Evolutionary conservation across 2,113 vertebrate genomes (phyloP).

Genomic region (Labeo rohita): DNA sequence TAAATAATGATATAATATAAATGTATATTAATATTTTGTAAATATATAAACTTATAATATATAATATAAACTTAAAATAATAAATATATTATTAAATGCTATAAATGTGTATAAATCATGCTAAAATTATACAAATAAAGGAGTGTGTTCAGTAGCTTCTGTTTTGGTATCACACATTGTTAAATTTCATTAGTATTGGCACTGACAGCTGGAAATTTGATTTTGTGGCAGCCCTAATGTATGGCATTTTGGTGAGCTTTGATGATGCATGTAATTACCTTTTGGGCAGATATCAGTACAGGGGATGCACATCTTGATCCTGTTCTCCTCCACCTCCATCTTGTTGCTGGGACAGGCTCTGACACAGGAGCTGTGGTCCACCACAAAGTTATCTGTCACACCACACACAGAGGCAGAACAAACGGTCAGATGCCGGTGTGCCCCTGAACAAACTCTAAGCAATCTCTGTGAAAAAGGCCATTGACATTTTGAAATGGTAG

Average conservation of each 20-base stretch:
- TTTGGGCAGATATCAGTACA: constrained; percentile 98
- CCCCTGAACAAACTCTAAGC: constrained; percentile 1
- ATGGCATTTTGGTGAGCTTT: neutral
- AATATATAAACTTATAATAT: no score
- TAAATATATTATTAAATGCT: neutral
- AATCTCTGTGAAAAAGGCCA: constrained; percentile 32
- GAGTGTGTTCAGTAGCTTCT: neutral
- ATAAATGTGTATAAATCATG: neutral
- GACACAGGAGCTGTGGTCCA: constrained; percentile 97
- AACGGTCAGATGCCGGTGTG: neutral
- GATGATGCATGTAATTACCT: constrained; percentile 76
- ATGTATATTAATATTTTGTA: no score
- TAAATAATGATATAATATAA: no score
- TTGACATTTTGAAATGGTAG: constrained; percentile 41
- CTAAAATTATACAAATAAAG: neutral
- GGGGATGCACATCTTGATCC: constrained; percentile 96
- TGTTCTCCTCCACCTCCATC: constrained; percentile 98
- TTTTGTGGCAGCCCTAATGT: neutral
- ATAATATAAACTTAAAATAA: neutral
- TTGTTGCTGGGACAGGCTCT: constrained; percentile 96
- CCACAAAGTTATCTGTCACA: constrained; percentile 94
- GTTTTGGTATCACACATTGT: neutral
- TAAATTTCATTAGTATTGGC: neutral
- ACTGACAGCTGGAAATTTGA: neutral
- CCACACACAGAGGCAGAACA: constrained; percentile 22